Percentiles rank a stretch among this genome's conserved stretches.
Evolutionary conservation across 1,140 invertebrate genomes (phyloP).

Genomic region (Zeugodacus cucurbitae): DNA sequence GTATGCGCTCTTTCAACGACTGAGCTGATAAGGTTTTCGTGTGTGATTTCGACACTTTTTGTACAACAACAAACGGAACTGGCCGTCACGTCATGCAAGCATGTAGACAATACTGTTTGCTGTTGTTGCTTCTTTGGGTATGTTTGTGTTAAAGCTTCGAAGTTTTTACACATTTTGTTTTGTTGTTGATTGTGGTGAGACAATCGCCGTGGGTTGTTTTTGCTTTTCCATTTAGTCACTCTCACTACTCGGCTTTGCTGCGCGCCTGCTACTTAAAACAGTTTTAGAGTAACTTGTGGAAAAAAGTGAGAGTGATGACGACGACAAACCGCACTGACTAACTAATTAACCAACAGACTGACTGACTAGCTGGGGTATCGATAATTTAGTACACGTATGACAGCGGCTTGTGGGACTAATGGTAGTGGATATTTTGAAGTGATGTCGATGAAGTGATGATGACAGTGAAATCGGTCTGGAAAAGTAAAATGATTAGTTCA

Average conservation of each 20-base stretch:
- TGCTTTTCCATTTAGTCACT: slow-evolving; percentile 21
- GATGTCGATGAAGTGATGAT: too few species aligned
- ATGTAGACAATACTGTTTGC: not conserved
- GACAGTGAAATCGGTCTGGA: too few species aligned
- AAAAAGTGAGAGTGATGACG: slow-evolving; percentile 28
- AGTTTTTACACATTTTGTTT: not conserved
- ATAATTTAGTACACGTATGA: too few species aligned
- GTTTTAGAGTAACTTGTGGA: slow-evolving; percentile 13
- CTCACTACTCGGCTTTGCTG: not conserved
- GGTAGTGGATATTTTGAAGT: too few species aligned
- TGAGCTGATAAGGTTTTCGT: slow-evolving; percentile 16
- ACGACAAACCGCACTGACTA: too few species aligned
- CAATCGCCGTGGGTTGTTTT: not conserved
- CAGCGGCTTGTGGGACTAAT: too few species aligned
- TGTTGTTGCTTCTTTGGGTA: not conserved
- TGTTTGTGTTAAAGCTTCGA: not conserved
- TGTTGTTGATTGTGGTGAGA: not conserved
- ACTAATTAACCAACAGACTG: too few species aligned
- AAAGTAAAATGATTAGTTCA: too few species aligned
- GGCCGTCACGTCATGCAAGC: not conserved
- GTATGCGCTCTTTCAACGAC: not conserved
- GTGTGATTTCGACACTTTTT: not conserved
- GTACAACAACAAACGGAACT: not conserved
- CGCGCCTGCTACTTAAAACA: slow-evolving; percentile 15
- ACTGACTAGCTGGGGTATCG: too few species aligned